Conservation (phyloP, 1,140 invertebrate genomes). For the Cydia pomonella region DNA sequence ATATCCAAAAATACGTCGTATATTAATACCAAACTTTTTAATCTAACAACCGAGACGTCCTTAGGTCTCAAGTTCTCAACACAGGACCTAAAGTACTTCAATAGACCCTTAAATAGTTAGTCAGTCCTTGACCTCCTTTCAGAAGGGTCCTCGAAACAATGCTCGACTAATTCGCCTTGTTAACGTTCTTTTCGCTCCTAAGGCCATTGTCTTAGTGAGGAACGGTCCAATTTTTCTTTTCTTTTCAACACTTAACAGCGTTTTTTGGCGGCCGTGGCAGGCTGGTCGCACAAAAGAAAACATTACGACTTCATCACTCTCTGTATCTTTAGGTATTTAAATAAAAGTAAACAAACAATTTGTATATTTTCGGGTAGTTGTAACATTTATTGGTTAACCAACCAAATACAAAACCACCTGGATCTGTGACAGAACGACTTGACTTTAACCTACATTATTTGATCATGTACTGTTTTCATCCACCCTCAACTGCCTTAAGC, state of each 20-base stretch:
- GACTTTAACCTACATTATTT: no score
- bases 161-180: conserved; percentile 22
- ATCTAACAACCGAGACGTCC: no score
- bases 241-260: conserved; percentile 17
- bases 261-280: background rate
- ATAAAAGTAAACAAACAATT: no score
- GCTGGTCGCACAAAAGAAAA: background rate
- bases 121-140: conserved; percentile 11
- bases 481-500: no score
- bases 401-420: no score
- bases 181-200: conserved; percentile 11
- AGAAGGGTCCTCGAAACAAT: background rate
- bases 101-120: background rate
- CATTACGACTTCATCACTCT: no score
- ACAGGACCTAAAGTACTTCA: background rate
- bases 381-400: no score
- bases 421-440: no score
- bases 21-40: background rate
- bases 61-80: background rate
- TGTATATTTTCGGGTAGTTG: no score
- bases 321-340: no score
- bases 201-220: conserved; percentile 15
- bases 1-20: no score
- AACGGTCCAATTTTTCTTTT: conserved; percentile 27
- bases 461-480: no score